These are phyloP conservation scores for Yponomeuta evonymella DNA, from an alignment of 2,888 invertebrate genomes.

Conservation along the genomic window DNA sequence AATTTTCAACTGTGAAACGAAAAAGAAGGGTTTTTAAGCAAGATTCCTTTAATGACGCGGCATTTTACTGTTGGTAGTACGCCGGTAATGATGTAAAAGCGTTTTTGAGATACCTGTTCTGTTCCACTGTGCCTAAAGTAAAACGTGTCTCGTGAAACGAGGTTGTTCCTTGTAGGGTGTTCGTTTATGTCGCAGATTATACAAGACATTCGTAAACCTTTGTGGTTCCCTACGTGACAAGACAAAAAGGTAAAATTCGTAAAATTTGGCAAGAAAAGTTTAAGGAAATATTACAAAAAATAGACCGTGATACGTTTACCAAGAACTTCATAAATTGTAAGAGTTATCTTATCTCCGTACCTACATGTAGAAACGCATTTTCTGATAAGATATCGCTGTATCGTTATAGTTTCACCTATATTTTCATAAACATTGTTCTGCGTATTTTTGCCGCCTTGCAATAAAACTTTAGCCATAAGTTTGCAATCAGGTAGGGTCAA, in stretches of 20 bases:
- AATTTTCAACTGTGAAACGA: too few relatives aligned
- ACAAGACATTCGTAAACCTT: constrained; percentile 13
- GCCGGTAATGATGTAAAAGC: constrained; percentile 44
- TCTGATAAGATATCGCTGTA: constrained; percentile 43
- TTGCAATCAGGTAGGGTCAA: not conserved
- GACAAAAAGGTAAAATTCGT: not conserved
- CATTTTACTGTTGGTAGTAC: constrained; percentile 28
- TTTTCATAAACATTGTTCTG: constrained; percentile 23
- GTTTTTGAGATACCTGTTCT: constrained; percentile 32
- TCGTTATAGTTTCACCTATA: constrained; percentile 34
- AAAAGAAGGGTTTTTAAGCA: not conserved
- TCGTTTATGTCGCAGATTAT: constrained; percentile 20
- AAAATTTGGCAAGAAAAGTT: not conserved
- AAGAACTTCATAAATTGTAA: constrained; percentile 14
- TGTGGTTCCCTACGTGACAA: not conserved
- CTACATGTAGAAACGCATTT: constrained; percentile 29
- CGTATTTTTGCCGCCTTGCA: not conserved
- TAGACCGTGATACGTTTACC: constrained; percentile 8
- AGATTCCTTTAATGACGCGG: not conserved
- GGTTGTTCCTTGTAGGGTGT: constrained; percentile 30
- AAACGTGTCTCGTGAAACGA: constrained; percentile 22
- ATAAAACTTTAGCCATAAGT: not conserved
- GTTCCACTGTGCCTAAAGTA: constrained; percentile 3
- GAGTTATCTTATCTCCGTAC: constrained; percentile 41
- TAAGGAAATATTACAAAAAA: not conserved